Evolutionary conservation across 2,888 invertebrate genomes (phyloP), one percentile per base, ranked within the genome.

Genomic region (Rhaphigaster nebulosa): DNA sequence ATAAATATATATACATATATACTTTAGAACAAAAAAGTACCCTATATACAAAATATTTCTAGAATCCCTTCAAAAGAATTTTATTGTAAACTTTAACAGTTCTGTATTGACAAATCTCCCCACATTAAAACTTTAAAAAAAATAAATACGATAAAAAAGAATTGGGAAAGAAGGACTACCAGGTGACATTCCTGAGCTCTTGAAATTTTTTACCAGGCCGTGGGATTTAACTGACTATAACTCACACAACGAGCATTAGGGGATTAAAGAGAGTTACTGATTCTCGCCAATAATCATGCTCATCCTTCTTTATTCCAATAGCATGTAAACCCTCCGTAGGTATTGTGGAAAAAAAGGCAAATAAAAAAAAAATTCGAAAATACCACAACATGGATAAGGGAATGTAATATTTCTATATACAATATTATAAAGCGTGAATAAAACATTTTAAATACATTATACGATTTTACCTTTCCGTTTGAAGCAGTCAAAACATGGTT

Each of bases 151-250:
- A 60, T 65, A 38, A 38, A 76, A 76, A 76, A 76, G 20, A 23
- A 76, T 38, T 76, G 5, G 23, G 70, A 23, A 34, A 38, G 23
- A 34, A 76, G 20, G 8, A 38, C 70, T 38, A 38, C 38, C 70
- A 38, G 70, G 70, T 76, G 70, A 76, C 70, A 76, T 76, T 38
- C 34, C 45, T 84, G 6, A 84, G 84, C 84, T 45, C 45, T 12
- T 26, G 45, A 45, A 41, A 26, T 41, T 84, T 45, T 84, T 84
- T 84, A 50, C 45, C 8, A 45, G n/a, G n/a, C 15, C n/a, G 13
- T 26, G 84, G 45, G 84, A 13, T 84, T 84, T 45, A 45, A 84
- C 41, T 45, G 84, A 84, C 84, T 45, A 84, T 84, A 45, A 84
- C 84, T 84, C 84, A 84, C 15, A 13, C 26, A 5, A 41, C 10